phyloP scores from a whole-genome alignment of 2,888 invertebrate genomes.

The Agrotis segetum region DNA sequence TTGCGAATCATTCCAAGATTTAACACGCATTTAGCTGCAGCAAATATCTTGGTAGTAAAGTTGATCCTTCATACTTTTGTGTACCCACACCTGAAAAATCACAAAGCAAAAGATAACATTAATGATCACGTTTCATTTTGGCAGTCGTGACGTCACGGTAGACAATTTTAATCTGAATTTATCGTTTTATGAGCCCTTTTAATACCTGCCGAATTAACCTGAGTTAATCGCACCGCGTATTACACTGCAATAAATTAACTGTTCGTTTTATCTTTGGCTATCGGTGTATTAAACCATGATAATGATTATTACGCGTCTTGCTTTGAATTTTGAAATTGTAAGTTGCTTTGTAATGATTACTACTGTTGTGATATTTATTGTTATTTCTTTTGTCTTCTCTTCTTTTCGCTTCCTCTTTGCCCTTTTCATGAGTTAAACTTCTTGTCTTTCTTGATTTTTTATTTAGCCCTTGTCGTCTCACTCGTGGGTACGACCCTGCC shows the following conservation, averaged over 20 bases:
- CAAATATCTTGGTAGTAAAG: no score
- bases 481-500: no score
- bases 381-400: background rate
- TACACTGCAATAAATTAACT: constrained; percentile 47
- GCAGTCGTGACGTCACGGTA: constrained; percentile 48
- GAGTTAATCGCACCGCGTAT: constrained; percentile 36
- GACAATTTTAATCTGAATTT: constrained; percentile 44
- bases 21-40: no score
- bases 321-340: constrained; percentile 15
- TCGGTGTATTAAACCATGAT: constrained; percentile 30
- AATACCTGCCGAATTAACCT: constrained; percentile 50
- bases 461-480: no score
- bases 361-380: background rate
- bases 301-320: constrained; percentile 21
- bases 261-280: constrained; percentile 28
- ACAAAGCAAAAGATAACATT: constrained; percentile 27
- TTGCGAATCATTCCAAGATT: no score
- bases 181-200: constrained; percentile 49
- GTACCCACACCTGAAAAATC: background rate
- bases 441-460: no score
- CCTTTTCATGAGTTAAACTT: background rate
- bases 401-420: background rate
- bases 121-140: constrained; percentile 28
- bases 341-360: constrained; percentile 7
- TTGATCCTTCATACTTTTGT: background rate